Percentiles rank a stretch among this genome's conserved stretches.
These are phyloP conservation scores for Pogonocherus hispidulus DNA, from an alignment of 2,888 invertebrate genomes.

Conservation along the genomic window DNA sequence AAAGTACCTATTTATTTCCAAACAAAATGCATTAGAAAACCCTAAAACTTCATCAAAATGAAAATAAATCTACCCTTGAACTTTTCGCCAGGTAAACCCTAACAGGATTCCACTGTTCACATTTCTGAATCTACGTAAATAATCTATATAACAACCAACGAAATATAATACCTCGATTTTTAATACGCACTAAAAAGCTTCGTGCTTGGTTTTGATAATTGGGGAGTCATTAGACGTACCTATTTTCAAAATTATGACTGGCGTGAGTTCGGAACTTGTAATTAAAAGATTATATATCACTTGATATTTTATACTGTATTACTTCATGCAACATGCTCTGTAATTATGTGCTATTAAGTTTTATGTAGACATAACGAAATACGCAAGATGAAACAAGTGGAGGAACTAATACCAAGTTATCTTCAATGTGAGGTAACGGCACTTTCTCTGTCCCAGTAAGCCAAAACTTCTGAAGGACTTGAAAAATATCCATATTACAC, in stretches of 20 bases:
- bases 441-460: neutral
- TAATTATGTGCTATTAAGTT: constrained; percentile 41
- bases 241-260: constrained; percentile 4
- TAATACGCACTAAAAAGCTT: neutral
- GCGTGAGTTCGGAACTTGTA: constrained; percentile 6
- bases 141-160: neutral
- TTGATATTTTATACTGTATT: constrained; percentile 14
- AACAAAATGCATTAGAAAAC: no score
- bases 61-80: neutral
- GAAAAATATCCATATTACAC: no score
- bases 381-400: neutral
- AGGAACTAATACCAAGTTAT: no score
- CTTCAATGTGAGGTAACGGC: neutral
- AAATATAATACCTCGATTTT: neutral
- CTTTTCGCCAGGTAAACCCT: neutral
- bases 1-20: no score
- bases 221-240: neutral
- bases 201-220: neutral
- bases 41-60: no score
- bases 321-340: neutral
- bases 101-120: neutral
- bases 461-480: no score
- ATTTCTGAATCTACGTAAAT: neutral
- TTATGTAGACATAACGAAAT: constrained; percentile 10
- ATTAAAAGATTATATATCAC: constrained; percentile 14